Evolutionary conservation across 1,140 invertebrate species (phyloP).

Genomic region (Drosophila oshimai): DNA sequence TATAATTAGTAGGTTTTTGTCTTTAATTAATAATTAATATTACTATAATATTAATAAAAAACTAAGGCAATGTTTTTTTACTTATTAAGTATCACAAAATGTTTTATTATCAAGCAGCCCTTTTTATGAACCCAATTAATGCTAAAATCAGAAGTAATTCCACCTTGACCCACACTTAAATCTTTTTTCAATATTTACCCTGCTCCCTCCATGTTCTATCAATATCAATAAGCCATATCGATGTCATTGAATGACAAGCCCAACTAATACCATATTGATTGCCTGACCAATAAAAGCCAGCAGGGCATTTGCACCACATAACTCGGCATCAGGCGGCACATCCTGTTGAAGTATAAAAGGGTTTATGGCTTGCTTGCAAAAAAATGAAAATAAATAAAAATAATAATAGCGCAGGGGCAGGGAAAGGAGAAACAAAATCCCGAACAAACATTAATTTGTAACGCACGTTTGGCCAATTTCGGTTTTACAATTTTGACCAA

Average conservation of each 20-base stretch:
- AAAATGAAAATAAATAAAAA: slow-evolving; percentile 28
- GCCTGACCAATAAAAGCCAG: slow-evolving; percentile 54
- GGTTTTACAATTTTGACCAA: slow-evolving; percentile 77
- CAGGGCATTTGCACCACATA: slow-evolving; percentile 69
- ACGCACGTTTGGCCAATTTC: slow-evolving; percentile 78
- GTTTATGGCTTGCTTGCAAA: slow-evolving; percentile 74
- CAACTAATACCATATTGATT: slow-evolving; percentile 78
- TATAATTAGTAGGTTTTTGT: no score
- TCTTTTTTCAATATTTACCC: no score
- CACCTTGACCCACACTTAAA: no score
- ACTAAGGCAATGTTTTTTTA: no score
- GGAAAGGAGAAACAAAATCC: slow-evolving; percentile 51
- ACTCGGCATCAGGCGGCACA: slow-evolving; percentile 63
- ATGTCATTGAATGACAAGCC: slow-evolving; percentile 67
- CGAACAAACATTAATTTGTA: slow-evolving; percentile 80
- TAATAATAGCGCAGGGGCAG: slow-evolving; percentile 28
- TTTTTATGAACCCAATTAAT: neutral
- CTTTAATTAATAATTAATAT: no score
- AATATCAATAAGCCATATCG: slow-evolving; percentile 65
- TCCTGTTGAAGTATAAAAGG: slow-evolving; percentile 78
- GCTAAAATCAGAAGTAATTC: no score
- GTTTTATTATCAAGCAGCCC: no score
- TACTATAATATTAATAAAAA: no score
- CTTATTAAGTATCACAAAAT: no score
- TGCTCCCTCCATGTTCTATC: slow-evolving; percentile 10